phyloP scores from a whole-genome alignment of 2,797 vertebrate species.

The Eurystomus glaucurus region DNA sequence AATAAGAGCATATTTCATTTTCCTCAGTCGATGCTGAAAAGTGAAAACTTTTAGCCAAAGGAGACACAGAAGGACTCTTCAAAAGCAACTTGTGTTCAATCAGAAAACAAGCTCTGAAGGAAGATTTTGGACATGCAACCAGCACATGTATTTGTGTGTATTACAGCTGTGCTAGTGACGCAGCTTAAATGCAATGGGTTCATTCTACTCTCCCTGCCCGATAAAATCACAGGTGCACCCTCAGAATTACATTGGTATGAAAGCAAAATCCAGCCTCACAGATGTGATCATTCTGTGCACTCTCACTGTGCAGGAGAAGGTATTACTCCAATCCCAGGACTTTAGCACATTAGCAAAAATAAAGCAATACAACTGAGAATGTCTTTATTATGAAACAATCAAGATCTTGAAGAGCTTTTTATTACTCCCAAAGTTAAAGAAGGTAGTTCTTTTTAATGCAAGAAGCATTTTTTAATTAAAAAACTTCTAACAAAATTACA shows the following conservation, averaged over 20 bases:
- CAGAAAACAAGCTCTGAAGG: not conserved
- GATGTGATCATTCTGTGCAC: fast-evolving
- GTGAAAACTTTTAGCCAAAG: not conserved
- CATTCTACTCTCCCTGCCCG: not conserved
- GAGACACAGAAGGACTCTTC: not conserved
- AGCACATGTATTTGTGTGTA: not conserved
- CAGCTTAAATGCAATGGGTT: not conserved
- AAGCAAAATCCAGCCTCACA: not conserved
- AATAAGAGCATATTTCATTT: not conserved
- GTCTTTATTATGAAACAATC: not conserved
- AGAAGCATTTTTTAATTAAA: not conserved
- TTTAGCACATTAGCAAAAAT: not conserved
- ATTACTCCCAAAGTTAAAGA: not conserved
- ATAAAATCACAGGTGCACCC: fast-evolving
- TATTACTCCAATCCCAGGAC: not conserved
- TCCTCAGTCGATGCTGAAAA: not conserved
- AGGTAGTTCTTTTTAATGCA: not conserved
- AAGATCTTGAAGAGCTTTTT: not conserved
- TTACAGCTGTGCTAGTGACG: not conserved
- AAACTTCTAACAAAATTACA: not conserved
- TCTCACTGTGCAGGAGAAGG: not conserved
- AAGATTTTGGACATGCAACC: not conserved
- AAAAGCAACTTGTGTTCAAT: not conserved
- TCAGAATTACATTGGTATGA: not conserved
- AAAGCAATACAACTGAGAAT: not conserved